Percentiles rank a stretch among this genome's conserved stretches.
These are phyloP conservation scores for Macrotis lagotis DNA, from an alignment of 2,113 vertebrate species.

Conservation along the genomic window DNA sequence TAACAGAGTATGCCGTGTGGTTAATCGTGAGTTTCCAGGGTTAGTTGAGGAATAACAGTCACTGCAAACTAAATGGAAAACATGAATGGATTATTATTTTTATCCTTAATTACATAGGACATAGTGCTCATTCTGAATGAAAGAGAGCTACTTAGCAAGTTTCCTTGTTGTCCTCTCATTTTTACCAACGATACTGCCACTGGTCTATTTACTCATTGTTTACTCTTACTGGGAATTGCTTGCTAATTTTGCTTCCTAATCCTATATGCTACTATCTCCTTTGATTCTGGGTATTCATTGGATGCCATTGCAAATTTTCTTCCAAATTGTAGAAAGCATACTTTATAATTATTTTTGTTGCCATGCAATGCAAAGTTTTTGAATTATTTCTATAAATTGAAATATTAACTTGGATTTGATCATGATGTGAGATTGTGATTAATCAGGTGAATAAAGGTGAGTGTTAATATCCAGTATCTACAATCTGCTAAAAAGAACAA, in stretches of 20 bases:
- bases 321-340: neutral
- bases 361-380: conserved; percentile 29
- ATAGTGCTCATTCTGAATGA: neutral
- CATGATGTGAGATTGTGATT: conserved; percentile 3
- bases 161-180: neutral
- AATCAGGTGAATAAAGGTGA: conserved; percentile 28
- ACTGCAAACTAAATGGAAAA: neutral
- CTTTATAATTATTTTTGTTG: conserved; percentile 20
- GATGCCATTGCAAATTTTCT: neutral
- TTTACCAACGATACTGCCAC: neutral
- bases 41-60: neutral
- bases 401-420: conserved; percentile 45
- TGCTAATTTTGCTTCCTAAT: neutral
- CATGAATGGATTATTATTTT: neutral
- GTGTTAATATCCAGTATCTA: neutral
- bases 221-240: neutral
- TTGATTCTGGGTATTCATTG: neutral
- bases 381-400: conserved; percentile 10
- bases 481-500: conserved; percentile 20
- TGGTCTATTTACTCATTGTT: neutral
- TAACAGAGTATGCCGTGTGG: conserved; percentile 4
- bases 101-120: neutral
- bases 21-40: neutral
- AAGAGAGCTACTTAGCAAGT: neutral
- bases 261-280: neutral